These are phyloP conservation scores for Enteromius fasciolatus DNA, from an alignment of 2,797 vertebrate genomes.

Conservation along the genomic window DNA sequence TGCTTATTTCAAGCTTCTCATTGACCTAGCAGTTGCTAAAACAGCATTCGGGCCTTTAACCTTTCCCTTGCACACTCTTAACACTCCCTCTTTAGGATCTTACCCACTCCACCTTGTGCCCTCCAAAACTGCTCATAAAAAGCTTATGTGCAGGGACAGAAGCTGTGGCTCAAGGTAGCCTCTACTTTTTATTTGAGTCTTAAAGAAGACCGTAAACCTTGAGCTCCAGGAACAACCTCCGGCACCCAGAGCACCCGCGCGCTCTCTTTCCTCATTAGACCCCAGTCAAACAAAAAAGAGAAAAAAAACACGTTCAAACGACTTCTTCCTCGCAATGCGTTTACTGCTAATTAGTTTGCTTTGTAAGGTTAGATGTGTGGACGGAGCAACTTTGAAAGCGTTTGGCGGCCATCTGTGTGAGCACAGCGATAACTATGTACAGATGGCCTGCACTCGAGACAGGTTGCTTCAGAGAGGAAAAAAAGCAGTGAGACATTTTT, in stretches of 20 bases:
- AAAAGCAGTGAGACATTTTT: constrained; percentile 84
- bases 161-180: constrained; percentile 73
- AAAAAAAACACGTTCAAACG: constrained; percentile 86
- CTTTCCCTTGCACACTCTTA: constrained; percentile 57
- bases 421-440: constrained; percentile 91
- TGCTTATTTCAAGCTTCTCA: constrained; percentile 14
- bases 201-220: constrained; percentile 78
- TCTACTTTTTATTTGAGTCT: constrained; percentile 75
- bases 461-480: constrained; percentile 88
- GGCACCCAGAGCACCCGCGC: constrained; percentile 64
- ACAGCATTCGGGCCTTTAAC: constrained; percentile 54
- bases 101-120: constrained; percentile 67
- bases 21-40: constrained; percentile 50
- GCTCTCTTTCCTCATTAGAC: constrained; percentile 64
- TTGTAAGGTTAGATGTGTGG: constrained; percentile 93
- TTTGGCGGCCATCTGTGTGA: constrained; percentile 95
- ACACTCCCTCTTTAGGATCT: constrained; percentile 65
- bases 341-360: constrained; percentile 93
- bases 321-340: constrained; percentile 84
- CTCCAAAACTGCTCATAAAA: constrained; percentile 70
- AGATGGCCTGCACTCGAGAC: constrained; percentile 94
- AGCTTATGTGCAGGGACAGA: constrained; percentile 69
- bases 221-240: constrained; percentile 64
- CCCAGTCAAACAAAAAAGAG: constrained; percentile 83
- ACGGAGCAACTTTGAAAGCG: constrained; percentile 92